Base-by-base conservation (phyloP, 2,113 vertebrate species). In the Pimephales promelas region DNA sequence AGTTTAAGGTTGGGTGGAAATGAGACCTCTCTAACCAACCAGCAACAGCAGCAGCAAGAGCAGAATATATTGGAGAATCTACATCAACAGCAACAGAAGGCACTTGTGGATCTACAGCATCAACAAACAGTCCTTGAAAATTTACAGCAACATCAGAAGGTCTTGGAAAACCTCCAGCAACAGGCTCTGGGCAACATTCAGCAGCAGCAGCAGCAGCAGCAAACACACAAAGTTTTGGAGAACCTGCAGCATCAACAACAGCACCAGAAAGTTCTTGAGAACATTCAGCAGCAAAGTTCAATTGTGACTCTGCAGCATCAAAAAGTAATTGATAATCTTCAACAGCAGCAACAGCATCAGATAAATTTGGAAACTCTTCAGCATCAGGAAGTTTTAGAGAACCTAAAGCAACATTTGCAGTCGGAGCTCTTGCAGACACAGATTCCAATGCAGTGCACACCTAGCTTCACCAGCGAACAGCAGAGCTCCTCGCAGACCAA, bases 391-490 rank as follows among this genome's bases (percentile, higher is more conserved):
- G 94, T 94, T 0, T 94, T 96, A 93, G 97, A 98, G 79, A 94
- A 88, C 59, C 77, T 94, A 10, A 96, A 90, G 83, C 91, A 94
- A 88, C 96, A 95, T n/a, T 93, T 95, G 36, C 92, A 95, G 64
- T 92, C 92, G 0, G 94, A 99, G 47, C 64, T 99, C 59, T 96
- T 97, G 84, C 96, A 97, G 80, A 95, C 97, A 7, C 93, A 94
- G 85, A 96, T 98, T 86, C 97, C 95, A 54, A 96, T 97, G 93
- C 96, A 97, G 47, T 96, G 96, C 49, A 95, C 94, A 45, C 88
- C 88, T 22, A 88, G 96, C 56, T 97, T 96, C 91, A 79, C 94
- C 0, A 89, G 87, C 22, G 94, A 93, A 80, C 95, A 93, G 79
- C 95, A 94, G 47, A 93, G 92, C 74, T 90, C 94, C 52, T 54